Base-by-base conservation (phyloP, 2,888 invertebrate genomes). In the Caprella mutica region DNA sequence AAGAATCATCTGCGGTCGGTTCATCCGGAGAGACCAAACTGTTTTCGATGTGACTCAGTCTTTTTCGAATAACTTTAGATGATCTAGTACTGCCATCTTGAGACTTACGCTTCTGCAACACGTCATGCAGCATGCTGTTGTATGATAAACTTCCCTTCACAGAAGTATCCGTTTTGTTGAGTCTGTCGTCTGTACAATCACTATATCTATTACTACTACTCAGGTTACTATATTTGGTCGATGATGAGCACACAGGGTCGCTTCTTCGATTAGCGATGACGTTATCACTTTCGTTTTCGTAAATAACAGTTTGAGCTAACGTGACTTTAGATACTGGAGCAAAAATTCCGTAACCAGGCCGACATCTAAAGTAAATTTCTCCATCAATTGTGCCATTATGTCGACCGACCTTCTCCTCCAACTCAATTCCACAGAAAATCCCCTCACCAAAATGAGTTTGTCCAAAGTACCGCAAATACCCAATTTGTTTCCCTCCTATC, bases 11-110 rank as follows among this genome's bases (percentile, higher is more conserved):
- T 30, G 56, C 58, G 6, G 62, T 62, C 17, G 55, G 53, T 38
- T 58, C 86, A 86, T 70, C 90, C 88, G 69, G 88, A 83, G 69
- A 80, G 75, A 67, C 84, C 88, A 67, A n/a, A n/a, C n/a, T n/a
- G n/a, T n/a, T n/a, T n/a, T n/a, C n/a, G n/a, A n/a, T n/a, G n/a
- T n/a, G n/a, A n/a, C n/a, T n/a, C n/a, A 30, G 17, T 5, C 19
- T 19, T 21, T 48, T 21, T n/a, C 30, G n/a, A 12, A 19, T 14
- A 8, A 12, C 30, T 48, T 48, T 48, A 4, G 48, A n/a, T 9
- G n/a, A 48, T 5, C n/a, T 26, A 2, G 29, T 19, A 48, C 26
- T 9, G 1, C 19, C 48, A 30, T 48, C n/a, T n/a, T n/a, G n/a
- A n/a, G n/a, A n/a, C n/a, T n/a, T n/a, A n/a, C n/a, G n/a, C n/a